phyloP scores from a whole-genome alignment of 2,113 vertebrate species.

The Gymnorhina tibicen region DNA sequence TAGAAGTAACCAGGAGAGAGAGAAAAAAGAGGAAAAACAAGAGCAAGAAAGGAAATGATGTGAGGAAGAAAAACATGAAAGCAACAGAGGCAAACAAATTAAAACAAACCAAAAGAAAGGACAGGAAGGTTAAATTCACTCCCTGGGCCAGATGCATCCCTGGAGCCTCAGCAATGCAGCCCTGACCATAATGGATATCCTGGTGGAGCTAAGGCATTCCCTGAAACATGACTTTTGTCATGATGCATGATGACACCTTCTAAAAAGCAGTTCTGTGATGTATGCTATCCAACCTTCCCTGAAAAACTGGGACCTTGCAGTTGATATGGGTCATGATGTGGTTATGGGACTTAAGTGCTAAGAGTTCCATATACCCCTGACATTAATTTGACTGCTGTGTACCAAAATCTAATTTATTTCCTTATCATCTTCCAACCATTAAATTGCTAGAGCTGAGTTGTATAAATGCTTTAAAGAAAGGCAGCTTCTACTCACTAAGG shows the following conservation, averaged over 20 bases:
- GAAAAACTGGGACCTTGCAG: not conserved
- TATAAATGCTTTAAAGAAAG: constrained; percentile 13
- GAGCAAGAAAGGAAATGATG: not conserved
- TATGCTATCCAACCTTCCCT: not conserved
- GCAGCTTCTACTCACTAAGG: constrained; percentile 7
- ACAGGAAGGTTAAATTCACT: not conserved
- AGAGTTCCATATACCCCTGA: not conserved
- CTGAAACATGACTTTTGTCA: not conserved
- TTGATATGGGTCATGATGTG: not conserved
- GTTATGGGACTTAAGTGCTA: not conserved
- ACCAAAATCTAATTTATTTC: constrained; percentile 32
- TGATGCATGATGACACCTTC: not conserved
- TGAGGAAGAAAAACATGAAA: not conserved
- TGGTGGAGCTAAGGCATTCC: not conserved
- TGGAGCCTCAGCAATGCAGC: not conserved
- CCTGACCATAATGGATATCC: not conserved
- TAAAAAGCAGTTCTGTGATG: not conserved
- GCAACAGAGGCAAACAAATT: not conserved
- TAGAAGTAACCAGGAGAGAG: not conserved
- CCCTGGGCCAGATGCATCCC: not conserved
- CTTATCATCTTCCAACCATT: not conserved
- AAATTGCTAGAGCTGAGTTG: constrained; percentile 3
- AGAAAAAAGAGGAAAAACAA: not conserved
- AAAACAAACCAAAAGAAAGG: not conserved
- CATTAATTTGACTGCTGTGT: not conserved